Evolutionary conservation across 2,797 vertebrate species (phyloP).

Genomic region (Semaprochilodus insignis): DNA sequence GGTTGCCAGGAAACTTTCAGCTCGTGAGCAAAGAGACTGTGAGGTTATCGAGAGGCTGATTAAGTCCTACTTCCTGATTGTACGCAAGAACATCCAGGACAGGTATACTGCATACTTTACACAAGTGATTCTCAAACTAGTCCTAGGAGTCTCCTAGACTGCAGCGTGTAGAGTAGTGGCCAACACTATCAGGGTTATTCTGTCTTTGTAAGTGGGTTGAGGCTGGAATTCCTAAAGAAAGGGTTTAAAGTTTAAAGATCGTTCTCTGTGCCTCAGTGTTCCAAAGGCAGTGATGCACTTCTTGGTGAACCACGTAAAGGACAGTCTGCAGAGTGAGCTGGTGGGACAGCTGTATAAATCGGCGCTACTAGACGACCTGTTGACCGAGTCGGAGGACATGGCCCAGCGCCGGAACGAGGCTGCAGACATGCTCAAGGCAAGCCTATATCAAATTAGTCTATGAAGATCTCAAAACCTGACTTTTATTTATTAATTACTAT

Average conservation of each 20-base stretch:
- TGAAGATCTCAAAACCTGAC: too few relatives aligned
- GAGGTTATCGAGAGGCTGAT: slow-evolving; percentile 98
- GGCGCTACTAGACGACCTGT: slow-evolving; percentile 89
- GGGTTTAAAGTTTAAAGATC: too few relatives aligned
- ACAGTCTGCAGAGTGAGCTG: slow-evolving; percentile 96
- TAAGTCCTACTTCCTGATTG: slow-evolving; percentile 98
- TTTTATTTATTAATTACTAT: neutral
- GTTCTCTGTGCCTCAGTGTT: slow-evolving; percentile 79
- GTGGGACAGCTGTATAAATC: slow-evolving; percentile 96
- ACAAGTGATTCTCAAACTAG: neutral
- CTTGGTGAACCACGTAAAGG: slow-evolving; percentile 97
- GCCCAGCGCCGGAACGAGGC: slow-evolving; percentile 95
- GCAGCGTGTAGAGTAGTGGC: too few relatives aligned
- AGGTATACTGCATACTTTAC: slow-evolving; percentile 76
- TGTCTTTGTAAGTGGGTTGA: neutral
- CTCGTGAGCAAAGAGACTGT: slow-evolving; percentile 95
- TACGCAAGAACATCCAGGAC: slow-evolving; percentile 99
- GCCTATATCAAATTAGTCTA: neutral
- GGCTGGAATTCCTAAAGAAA: too few relatives aligned
- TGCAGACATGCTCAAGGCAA: slow-evolving; percentile 97
- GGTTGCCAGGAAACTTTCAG: slow-evolving; percentile 94
- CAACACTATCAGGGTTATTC: neutral
- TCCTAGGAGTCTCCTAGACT: too few relatives aligned
- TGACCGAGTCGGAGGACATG: slow-evolving; percentile 98
- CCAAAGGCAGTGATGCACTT: slow-evolving; percentile 99